Conservation (phyloP, 2,113 vertebrate species). For the Gadus macrocephalus region DNA sequence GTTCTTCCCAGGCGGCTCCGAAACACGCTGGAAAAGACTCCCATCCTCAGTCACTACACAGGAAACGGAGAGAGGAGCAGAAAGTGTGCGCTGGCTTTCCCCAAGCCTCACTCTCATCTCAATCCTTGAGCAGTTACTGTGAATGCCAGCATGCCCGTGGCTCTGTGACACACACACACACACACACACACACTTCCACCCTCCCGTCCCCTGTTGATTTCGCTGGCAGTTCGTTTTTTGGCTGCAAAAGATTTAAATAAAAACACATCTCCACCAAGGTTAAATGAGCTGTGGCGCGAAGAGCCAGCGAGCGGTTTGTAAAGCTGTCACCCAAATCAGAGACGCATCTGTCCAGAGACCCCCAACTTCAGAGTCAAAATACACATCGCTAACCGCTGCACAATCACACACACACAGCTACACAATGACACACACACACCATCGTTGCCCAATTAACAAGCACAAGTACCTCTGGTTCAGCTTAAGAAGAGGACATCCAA, state of each 20-base stretch:
- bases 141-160: slow-evolving; percentile 47
- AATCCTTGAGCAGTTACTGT: slow-evolving; percentile 50
- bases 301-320: no score
- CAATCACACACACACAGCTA: slow-evolving; percentile 5
- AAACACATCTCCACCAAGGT: no score
- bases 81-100: slow-evolving; percentile 56
- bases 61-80: slow-evolving; percentile 1
- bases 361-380: neutral
- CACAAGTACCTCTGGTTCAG: slow-evolving; percentile 70
- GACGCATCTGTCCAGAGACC: neutral
- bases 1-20: no score
- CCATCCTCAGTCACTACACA: neutral
- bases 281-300: no score
- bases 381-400: no score
- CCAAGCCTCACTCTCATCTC: slow-evolving; percentile 41
- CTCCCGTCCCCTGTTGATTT: no score
- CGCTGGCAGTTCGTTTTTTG: neutral
- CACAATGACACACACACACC: slow-evolving; percentile 20
- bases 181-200: no score
- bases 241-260: neutral
- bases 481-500: slow-evolving; percentile 67
- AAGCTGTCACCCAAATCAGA: no score
- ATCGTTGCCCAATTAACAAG: slow-evolving; percentile 55
- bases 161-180: slow-evolving; percentile 41
- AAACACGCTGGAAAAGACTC: neutral